A percentile compares a stretch with the other conserved stretches of the same genome.
Conservation (phyloP, 1,140 invertebrate genomes). For the Leptoteleia sp. region DNA sequence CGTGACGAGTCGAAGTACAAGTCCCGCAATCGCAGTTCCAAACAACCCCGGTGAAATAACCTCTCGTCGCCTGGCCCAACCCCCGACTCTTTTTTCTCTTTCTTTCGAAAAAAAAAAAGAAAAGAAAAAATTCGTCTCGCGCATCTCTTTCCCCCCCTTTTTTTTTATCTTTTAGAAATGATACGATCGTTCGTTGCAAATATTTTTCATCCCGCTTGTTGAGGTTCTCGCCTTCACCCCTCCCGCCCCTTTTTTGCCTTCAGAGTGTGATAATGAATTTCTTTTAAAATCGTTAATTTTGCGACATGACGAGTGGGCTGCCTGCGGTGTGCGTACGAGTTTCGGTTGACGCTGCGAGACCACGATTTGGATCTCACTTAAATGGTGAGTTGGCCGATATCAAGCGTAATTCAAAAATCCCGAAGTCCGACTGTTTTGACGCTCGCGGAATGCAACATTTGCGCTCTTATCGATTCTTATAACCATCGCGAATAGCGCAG, state of each 20-base stretch:
- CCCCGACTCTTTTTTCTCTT: no score
- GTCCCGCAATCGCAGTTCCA: slow-evolving; percentile 3
- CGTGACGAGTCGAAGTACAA: slow-evolving; percentile 34
- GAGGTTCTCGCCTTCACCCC: no score
- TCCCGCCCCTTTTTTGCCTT: no score
- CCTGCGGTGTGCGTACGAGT: slow-evolving; percentile 1
- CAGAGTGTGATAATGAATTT: background rate
- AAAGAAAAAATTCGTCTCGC: no score
- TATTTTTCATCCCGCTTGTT: no score
- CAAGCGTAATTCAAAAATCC: background rate
- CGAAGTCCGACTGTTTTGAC: background rate
- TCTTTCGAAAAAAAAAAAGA: no score
- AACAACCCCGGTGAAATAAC: no score
- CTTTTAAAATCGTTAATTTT: background rate
- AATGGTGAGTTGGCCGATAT: slow-evolving; percentile 56
- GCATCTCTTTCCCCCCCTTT: no score
- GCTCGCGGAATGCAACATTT: no score
- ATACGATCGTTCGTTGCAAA: no score
- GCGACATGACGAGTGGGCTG: slow-evolving; percentile 48
- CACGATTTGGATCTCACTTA: slow-evolving; percentile 44
- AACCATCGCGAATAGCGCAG: slow-evolving; percentile 17
- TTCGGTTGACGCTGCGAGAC: slow-evolving; percentile 13
- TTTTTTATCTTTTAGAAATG: no score
- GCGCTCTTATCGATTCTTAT: slow-evolving; percentile 19
- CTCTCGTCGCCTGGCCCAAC: no score